Base-by-base conservation (phyloP, 2,888 invertebrate genomes). In the Oscheius sp. region DNA sequence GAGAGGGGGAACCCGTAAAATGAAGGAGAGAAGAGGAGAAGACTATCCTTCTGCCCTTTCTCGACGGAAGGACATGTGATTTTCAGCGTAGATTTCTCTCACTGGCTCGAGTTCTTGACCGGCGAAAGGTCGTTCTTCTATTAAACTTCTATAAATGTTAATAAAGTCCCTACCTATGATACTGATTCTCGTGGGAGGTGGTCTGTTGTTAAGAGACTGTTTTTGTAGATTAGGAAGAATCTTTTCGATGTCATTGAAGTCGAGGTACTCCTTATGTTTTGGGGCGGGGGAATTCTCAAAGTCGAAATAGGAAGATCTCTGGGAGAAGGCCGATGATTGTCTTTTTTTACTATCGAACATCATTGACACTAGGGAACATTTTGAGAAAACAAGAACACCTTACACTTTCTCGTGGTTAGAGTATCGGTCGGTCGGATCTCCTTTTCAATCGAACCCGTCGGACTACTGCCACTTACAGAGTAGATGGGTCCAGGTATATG, bases 281-380 rank as follows among this genome's bases (percentile, higher is more conserved):
- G 76, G 76, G 14, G 71, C 64, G 51, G 76, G 76, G 20, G 76
- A 76, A 30, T 76, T 76, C 30, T 76, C 76, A 57, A 75, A 75
- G 47, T 75, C 73, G 57, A 74, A 74, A 26, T 76, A 76, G 0
- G 72, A 71, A 0, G 73, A 74, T 33, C 49, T 68, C 28, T 74
- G 76, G 17, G 72, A 72, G 36, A 74, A 76, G 12, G 74, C 72
- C 6, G 73, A 72, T 0, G 74, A 74, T 30, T 72, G 70, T 9
- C 72, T 30, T 56, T 76, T 76, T 33, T 68, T 71, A 4, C 74
- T 49, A 49, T 76, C 76, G 14, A 76, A 74, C 74, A 76, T 76
- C 67, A 70, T 70, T 0, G 76, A 76, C n/a, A 76, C 76, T 76
- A 56, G 38, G 71, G n/a, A n/a, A n/a, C n/a, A n/a, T n/a, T n/a